phyloP scores from a whole-genome alignment of 2,113 vertebrate genomes.

The Paratilapia polleni region DNA sequence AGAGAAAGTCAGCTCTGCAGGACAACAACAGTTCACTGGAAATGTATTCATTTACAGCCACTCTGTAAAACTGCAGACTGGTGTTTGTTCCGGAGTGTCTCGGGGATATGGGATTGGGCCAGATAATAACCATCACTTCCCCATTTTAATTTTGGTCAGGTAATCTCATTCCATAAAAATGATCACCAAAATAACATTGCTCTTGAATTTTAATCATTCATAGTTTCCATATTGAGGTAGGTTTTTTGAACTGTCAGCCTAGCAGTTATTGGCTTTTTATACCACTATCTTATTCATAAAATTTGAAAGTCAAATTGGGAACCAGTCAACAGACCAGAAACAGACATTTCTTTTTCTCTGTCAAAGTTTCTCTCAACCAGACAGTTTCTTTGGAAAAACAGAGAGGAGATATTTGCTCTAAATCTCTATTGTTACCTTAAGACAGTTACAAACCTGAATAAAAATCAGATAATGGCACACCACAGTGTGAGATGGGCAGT shows the following conservation, averaged over 20 bases:
- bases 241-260: background rate
- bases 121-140: background rate
- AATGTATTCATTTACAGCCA: background rate
- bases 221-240: background rate
- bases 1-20: constrained; percentile 3
- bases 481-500: background rate
- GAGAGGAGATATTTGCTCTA: background rate
- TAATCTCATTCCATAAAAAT: background rate
- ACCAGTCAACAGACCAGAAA: background rate
- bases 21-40: background rate
- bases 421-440: background rate
- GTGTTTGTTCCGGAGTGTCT: background rate
- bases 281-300: background rate
- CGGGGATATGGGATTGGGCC: background rate
- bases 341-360: background rate
- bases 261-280: background rate
- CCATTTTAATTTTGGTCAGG: background rate
- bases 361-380: background rate
- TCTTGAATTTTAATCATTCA: background rate
- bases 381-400: background rate
- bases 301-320: background rate
- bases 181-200: background rate
- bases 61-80: background rate
- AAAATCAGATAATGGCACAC: background rate
- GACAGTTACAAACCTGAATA: background rate